A percentile compares a stretch with the other conserved stretches of the same genome.
phyloP scores from a whole-genome alignment of 2,113 vertebrate genomes.

The Catharus minimus region DNA sequence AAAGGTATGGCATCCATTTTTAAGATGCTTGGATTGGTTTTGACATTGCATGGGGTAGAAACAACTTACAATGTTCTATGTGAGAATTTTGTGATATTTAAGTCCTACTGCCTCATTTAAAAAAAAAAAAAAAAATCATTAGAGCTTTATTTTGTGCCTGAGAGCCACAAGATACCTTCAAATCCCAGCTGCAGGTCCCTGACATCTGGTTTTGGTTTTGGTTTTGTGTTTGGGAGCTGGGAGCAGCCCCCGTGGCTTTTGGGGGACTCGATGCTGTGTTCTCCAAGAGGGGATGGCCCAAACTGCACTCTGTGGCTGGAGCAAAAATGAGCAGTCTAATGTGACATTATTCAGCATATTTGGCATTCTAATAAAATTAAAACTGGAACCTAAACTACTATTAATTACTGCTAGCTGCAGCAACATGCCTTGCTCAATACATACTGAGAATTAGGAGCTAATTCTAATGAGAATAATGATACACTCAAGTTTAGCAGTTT shows the following conservation, averaged over 20 bases:
- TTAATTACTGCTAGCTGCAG: neutral
- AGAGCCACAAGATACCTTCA: neutral
- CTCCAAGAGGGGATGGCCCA: neutral
- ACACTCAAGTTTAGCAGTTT: neutral
- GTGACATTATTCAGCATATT: neutral
- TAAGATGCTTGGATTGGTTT: neutral
- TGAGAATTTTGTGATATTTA: neutral
- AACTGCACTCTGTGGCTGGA: neutral
- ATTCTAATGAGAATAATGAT: neutral
- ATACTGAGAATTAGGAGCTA: neutral
- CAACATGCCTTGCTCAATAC: neutral
- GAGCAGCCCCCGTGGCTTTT: neutral
- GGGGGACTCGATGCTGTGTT: neutral
- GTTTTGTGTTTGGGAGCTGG: conserved; percentile 5
- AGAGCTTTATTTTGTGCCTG: conserved; percentile 26
- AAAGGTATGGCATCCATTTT: neutral
- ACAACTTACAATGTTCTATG: neutral
- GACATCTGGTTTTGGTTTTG: conserved; percentile 33
- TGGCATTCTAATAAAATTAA: neutral
- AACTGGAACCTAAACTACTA: neutral
- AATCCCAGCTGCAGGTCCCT: neutral
- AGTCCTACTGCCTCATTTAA: neutral
- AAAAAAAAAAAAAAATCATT: neutral
- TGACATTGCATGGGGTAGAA: neutral
- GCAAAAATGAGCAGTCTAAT: neutral